phyloP scores from a whole-genome alignment of 2,888 invertebrate genomes.

The Sphaerophoria taeniata region DNA sequence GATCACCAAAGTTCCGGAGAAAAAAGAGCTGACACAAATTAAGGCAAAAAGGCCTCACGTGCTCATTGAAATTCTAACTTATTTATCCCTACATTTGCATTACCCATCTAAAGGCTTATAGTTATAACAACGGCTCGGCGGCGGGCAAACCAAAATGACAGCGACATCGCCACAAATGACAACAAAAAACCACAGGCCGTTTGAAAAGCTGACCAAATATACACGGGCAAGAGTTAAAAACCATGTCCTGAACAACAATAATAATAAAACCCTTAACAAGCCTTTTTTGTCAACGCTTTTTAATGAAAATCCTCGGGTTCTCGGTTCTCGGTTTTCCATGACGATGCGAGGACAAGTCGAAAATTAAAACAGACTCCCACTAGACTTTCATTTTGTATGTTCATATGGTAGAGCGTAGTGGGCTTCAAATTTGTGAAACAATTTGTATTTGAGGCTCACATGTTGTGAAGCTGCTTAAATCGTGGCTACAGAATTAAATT shows the following conservation, averaged over 20 bases:
- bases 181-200: neutral
- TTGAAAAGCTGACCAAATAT: constrained; percentile 1
- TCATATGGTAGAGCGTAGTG: neutral
- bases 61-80: constrained; percentile 11
- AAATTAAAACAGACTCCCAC: constrained; percentile 9
- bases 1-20: no score
- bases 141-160: constrained; percentile 4
- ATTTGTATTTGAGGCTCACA: neutral
- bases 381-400: neutral
- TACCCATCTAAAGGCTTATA: constrained; percentile 9
- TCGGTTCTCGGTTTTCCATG: neutral
- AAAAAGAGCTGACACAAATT: neutral
- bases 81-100: constrained; percentile 22
- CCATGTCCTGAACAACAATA: constrained; percentile 1
- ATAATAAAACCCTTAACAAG: constrained; percentile 17
- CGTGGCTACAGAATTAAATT: constrained; percentile 11
- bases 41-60: neutral
- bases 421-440: neutral
- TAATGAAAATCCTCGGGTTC: neutral
- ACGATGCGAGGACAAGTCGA: neutral
- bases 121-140: no score
- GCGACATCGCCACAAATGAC: constrained; percentile 5
- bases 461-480: neutral
- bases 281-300: constrained; percentile 6
- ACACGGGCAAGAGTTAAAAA: neutral